Evolutionary conservation across 2,113 vertebrate genomes (phyloP), one percentile per base, ranked within the genome.

Genomic region (Nicator chloris): DNA sequence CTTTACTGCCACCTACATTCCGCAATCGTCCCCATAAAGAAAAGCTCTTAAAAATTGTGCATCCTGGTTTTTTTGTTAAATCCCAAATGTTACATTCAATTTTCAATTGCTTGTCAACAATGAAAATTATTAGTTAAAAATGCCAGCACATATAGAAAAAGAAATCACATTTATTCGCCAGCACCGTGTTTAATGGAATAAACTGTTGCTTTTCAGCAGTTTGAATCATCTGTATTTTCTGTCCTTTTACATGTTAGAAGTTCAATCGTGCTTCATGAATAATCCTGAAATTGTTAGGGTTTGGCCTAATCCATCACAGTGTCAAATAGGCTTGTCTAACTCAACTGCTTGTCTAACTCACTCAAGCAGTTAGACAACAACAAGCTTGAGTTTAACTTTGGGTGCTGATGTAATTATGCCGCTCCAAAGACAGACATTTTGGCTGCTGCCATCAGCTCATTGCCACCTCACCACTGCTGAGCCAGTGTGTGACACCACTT

Each of bases 391-490:
- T 16, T 83, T 35, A 33, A 24, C 42, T 60, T 50, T 23, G 61
- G 42, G 8, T n/a, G 30, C 13, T 70, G 42, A 66, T 45, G 40
- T 3, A 89, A 15, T 83, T 53, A 13, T 17, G 7, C 11, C 59
- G 14, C n/a, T 28, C 30, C 28, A 61, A 70, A 63, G 13, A 27
- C 0, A 65, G 31, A 19, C 8, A 59, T 22, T 31, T 30, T 42
- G 11, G 24, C 0, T 11, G 0, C 23, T 49, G 1, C 16, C 56
- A 45, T 44, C 2, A 5, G 21, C n/a, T 24, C 59, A 21, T 4
- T 59, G 35, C 30, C 27, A 4, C 30, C 27, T 84, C 64, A 30
- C 9, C 56, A 28, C 9, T 27, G 56, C 6, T 57, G 45, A 80
- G 35, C 49, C n/a, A 22, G 3, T 0, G 23, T 28, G 71, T 49